A percentile compares a stretch with the other conserved stretches of the same genome.
Evolutionary conservation across 2,113 vertebrate species (phyloP).

Genomic region (Calidris pugnax): DNA sequence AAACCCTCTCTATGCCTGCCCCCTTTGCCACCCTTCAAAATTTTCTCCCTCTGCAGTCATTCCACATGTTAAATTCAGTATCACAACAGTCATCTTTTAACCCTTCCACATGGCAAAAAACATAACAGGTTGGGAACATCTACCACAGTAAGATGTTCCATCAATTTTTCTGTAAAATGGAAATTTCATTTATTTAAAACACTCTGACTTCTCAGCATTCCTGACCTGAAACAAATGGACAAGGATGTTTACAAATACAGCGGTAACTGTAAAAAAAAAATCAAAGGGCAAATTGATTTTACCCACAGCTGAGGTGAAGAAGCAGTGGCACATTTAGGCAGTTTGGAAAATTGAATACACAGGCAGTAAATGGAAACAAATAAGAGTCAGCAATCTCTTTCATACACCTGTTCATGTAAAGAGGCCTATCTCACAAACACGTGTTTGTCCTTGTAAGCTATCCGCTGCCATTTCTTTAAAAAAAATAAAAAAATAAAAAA

Average conservation of each 20-base stretch:
- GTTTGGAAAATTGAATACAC: not conserved
- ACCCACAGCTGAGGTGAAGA: not conserved
- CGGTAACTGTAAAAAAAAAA: not conserved
- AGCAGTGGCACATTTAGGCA: not conserved
- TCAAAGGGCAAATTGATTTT: not conserved
- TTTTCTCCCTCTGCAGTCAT: not conserved
- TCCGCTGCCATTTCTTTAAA: not conserved
- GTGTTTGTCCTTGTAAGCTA: not conserved
- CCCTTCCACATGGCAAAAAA: not conserved
- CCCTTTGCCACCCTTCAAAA: not conserved
- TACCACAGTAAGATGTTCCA: not conserved
- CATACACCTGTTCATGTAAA: not conserved
- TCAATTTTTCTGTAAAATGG: not conserved
- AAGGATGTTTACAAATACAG: not conserved
- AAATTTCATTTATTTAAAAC: not conserved
- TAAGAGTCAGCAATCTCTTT: not conserved
- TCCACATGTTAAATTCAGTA: not conserved
- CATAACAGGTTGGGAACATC: not conserved
- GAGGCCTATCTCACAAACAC: not conserved
- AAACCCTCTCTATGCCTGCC: not conserved
- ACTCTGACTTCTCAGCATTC: not conserved
- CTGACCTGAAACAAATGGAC: not conserved
- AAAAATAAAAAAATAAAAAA: not conserved
- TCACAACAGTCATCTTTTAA: not conserved
- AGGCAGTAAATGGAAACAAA: not conserved